Evolutionary conservation across 2,113 vertebrate species (phyloP), one percentile per base, ranked within the genome.

Genomic region (Holacanthus passer): DNA sequence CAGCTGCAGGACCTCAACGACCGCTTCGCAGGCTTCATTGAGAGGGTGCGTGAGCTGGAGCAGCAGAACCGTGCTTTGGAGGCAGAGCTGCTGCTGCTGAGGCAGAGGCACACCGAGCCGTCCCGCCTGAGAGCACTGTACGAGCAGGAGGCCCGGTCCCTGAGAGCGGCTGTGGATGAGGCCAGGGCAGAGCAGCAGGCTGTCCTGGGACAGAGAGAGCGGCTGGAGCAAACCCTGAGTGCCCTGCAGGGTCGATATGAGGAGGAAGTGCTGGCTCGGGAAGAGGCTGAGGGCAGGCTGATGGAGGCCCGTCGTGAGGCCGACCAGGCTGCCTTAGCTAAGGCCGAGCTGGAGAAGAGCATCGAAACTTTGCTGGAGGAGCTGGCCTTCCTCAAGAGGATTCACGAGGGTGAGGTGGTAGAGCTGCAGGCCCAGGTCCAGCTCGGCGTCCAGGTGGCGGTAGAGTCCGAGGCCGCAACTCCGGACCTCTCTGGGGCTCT

Each of bases 41-140:
- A 96, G 68, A 92, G 94, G 11, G 96, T 96, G 66, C 94, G 90
- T 58, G 91, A 94, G 29, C 90, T 96, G 73, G 95, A 96, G 91
- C 94, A 94, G 94, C 93, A 94, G 91, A 95, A 95, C 64, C 87
- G 88, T 3, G 89, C 91, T 4, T 59, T 88, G 37, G 87, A 89
- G 70, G 47, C 87, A 0, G 87, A 95, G 86, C 87, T 95, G 53
- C 79, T 92, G 65, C 3, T 89, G 39, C 87, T 92, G 74, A 93
- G 94, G 79, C 94, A 95, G 79, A 93, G 96, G 22, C 96, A 99
- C 93, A 87, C 91, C 1, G 97, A 98, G 78, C 97, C 97, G 0
- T 97, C 97, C 81, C 95, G 96, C 17, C 92, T 96, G 81, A 88
- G 90, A 81, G 88, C 35, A 5, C 43, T 92, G 20, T 94, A 94